A percentile compares a stretch with the other conserved stretches of the same genome.
These are phyloP conservation scores for Rhinophrynus dorsalis DNA, from an alignment of 2,797 vertebrate species.

Conservation along the genomic window DNA sequence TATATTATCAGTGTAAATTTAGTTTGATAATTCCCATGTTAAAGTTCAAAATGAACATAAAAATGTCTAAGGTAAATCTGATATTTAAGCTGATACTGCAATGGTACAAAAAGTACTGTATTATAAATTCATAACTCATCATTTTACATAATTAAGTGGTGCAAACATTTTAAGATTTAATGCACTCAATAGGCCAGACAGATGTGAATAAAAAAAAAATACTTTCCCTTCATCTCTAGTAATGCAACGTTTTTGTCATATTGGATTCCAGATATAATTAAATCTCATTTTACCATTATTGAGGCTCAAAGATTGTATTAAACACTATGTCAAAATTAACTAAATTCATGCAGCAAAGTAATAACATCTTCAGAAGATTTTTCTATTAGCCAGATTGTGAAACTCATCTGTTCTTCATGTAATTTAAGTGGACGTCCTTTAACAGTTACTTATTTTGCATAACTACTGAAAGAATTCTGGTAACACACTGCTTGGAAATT, in stretches of 20 bases:
- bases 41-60: too few relatives aligned
- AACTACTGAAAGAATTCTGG: neutral
- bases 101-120: neutral
- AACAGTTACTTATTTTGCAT: conserved; percentile 35
- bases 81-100: neutral
- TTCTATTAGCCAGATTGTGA: conserved; percentile 52
- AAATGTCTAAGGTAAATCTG: too few relatives aligned
- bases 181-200: neutral
- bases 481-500: too few relatives aligned
- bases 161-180: neutral
- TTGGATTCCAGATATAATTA: conserved; percentile 59
- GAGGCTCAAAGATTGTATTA: conserved; percentile 60
- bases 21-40: too few relatives aligned
- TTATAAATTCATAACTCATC: neutral
- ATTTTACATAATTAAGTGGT: conserved; percentile 4
- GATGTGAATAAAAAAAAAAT: neutral
- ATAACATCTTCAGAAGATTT: conserved; percentile 52
- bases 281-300: conserved; percentile 54
- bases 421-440: conserved; percentile 53
- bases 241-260: conserved; percentile 44
- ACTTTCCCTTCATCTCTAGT: conserved; percentile 41
- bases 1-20: too few relatives aligned
- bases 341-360: conserved; percentile 53
- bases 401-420: conserved; percentile 47
- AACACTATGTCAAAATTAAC: conserved; percentile 34